Evolutionary conservation across 1,140 invertebrate species (phyloP).

Genomic region (Anastrepha ludens): DNA sequence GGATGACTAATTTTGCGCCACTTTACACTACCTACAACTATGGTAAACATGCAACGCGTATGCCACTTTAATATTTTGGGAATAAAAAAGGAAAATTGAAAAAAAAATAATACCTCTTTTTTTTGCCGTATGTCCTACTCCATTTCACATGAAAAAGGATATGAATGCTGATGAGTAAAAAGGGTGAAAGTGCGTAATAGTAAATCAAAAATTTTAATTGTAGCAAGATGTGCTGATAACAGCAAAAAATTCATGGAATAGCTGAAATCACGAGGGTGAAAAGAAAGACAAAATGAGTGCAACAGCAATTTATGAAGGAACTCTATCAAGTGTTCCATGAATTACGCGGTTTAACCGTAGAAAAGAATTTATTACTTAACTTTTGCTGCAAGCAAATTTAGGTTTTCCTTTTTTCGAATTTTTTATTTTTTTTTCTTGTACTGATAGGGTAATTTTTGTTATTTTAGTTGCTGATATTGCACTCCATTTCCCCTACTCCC

Average conservation of each 20-base stretch:
- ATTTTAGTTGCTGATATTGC: not conserved
- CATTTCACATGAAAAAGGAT: no score
- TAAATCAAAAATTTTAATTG: conserved; percentile 35
- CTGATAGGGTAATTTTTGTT: not conserved
- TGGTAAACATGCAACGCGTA: no score
- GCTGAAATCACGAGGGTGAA: not conserved
- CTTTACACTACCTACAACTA: no score
- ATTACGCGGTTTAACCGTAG: not conserved
- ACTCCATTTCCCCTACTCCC: not conserved
- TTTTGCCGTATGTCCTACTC: no score
- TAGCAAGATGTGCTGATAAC: conserved; percentile 23
- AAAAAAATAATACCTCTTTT: no score
- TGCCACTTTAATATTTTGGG: no score
- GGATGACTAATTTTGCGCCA: no score
- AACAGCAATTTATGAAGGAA: not conserved
- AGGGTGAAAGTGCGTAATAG: not conserved
- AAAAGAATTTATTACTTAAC: not conserved
- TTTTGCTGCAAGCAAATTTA: not conserved
- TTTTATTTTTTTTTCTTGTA: not conserved
- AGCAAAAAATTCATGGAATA: not conserved
- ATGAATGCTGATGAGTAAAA: not conserved
- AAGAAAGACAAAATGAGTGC: not conserved
- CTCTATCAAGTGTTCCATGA: not conserved
- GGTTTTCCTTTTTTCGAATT: no score
- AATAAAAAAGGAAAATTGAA: no score